Evolutionary conservation across 2,888 invertebrate species (phyloP), one percentile per base, ranked within the genome.

Genomic region (Matsumyia berberina): DNA sequence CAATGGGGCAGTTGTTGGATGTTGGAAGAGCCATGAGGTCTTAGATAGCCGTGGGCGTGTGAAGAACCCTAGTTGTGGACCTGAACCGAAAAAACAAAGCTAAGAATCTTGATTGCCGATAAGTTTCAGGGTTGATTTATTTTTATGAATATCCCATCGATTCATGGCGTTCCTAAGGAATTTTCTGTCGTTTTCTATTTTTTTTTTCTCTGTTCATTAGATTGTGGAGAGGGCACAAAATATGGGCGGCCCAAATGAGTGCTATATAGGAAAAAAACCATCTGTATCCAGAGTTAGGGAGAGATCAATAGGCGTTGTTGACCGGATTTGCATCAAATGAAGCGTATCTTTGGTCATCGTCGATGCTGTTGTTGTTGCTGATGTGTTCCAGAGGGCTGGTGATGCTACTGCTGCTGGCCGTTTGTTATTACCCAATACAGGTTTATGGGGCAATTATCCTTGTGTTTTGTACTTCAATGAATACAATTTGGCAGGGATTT

Each of bases 361-460:
- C 49, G 51, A 11, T 46, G 51, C 33, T 46, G 37, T 15, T 46
- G 12, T 31, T 64, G 31, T 17, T 33, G 24, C 11, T 58, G 35
- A 58, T 81, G 42, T 70, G 35, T 46, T 37, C 42, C 44, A 12
- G 17, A 2, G 12, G n/a, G 24, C 46, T 53, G 39, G 8, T 53
- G 46, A 24, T 62, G 42, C 46, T 42, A 33, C 44, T 31, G 62
- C 70, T 60, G 29, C 42, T 58, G 83, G 74, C 79, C 79, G 60
- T 85, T 80, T 76, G 53, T 80, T 85, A 80, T 76, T 85, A 76
- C 74, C 85, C 80, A 85, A 80, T 85, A 85, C 80, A 85, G 80
- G 80, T 76, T 85, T 85, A 80, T 85, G 70, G 70, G 66, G 80
- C 80, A 80, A 85, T 85, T 85, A 85, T 85, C 80, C 80, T 85